A percentile compares a stretch with the other conserved stretches of the same genome.
These are phyloP conservation scores for Drosophila suzukii DNA, from an alignment of 1,140 invertebrate genomes.

Conservation along the genomic window DNA sequence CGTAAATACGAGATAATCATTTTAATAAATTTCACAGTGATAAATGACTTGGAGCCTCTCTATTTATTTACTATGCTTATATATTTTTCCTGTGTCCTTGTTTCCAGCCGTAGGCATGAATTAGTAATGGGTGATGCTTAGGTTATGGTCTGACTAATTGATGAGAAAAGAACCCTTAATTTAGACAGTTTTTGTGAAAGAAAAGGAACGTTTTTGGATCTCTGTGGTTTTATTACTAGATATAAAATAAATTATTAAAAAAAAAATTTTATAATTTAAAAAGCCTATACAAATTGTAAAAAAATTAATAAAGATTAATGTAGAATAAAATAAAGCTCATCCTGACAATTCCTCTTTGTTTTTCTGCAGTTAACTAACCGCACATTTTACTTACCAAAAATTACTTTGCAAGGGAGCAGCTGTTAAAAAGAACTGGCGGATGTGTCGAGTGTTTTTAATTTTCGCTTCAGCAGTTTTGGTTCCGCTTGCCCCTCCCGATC, in stretches of 20 bases:
- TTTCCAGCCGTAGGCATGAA: conserved; percentile 48
- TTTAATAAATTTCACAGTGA: conserved; percentile 82
- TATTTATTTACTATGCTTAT: not conserved
- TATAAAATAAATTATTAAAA: too few species aligned
- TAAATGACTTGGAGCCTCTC: conserved; percentile 63
- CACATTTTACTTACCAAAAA: conserved; percentile 25
- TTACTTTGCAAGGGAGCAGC: conserved; percentile 13
- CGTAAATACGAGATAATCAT: conserved; percentile 80
- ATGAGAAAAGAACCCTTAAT: conserved; percentile 12
- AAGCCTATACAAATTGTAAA: not conserved
- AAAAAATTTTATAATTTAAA: too few species aligned
- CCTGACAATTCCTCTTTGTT: not conserved
- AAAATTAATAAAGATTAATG: too few species aligned
- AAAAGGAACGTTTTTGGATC: not conserved
- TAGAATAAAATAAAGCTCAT: too few species aligned
- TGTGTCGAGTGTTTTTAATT: conserved; percentile 54
- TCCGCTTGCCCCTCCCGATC: not conserved
- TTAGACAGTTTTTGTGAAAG: not conserved
- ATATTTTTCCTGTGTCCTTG: conserved; percentile 18
- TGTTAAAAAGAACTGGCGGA: conserved; percentile 28
- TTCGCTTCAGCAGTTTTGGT: conserved; percentile 40
- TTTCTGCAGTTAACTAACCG: not conserved
- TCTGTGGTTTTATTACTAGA: not conserved
- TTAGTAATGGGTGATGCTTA: conserved; percentile 67
- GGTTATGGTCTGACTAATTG: conserved; percentile 40